A percentile compares a stretch with the other conserved stretches of the same genome.
These are phyloP conservation scores for Strigamia crassipes DNA, from an alignment of 2,888 invertebrate species.

Conservation along the genomic window DNA sequence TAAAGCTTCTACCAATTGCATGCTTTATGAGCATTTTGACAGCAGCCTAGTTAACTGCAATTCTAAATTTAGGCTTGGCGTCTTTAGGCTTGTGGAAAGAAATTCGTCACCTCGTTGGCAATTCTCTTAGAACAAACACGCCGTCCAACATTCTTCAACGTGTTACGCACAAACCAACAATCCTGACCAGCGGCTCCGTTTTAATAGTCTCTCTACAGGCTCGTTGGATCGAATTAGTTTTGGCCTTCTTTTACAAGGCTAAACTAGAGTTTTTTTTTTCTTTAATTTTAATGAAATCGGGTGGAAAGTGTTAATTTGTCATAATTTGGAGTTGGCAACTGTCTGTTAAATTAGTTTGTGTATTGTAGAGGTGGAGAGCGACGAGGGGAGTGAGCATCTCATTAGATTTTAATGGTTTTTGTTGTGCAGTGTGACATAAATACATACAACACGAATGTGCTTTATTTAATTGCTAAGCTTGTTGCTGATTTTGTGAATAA, in stretches of 20 bases:
- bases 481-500: background rate
- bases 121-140: no score
- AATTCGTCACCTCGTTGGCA: no score
- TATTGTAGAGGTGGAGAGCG: background rate
- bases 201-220: no score
- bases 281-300: background rate
- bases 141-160: no score
- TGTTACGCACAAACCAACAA: no score
- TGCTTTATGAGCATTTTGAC: background rate
- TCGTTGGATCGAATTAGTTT: no score
- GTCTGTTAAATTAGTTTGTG: constrained; percentile 26
- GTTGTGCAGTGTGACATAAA: constrained; percentile 12
- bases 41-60: background rate
- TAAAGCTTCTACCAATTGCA: no score
- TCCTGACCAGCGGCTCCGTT: no score
- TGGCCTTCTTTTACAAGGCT: no score
- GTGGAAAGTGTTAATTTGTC: constrained; percentile 12
- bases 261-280: background rate
- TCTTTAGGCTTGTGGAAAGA: background rate
- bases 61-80: background rate
- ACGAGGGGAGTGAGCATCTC: constrained; percentile 1
- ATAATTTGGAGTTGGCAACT: constrained; percentile 20
- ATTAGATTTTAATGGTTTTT: constrained; percentile 30
- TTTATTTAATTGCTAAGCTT: constrained; percentile 16
- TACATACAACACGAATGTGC: background rate